These are phyloP conservation scores for Cetonia aurata DNA, from an alignment of 2,888 invertebrate genomes.

Conservation along the genomic window DNA sequence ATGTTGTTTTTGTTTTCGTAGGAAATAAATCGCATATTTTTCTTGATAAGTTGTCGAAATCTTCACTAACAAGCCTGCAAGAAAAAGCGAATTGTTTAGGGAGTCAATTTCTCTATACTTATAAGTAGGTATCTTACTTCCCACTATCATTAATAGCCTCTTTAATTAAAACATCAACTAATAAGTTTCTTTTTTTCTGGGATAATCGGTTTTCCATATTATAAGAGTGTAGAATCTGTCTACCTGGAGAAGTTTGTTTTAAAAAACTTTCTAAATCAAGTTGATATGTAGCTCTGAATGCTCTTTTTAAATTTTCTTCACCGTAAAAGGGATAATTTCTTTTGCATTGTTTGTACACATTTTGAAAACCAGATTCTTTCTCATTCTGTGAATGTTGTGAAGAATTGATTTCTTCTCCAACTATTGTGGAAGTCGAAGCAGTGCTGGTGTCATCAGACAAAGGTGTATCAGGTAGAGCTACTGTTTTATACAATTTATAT, in stretches of 20 bases:
- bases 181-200: conserved; percentile 6
- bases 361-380: not conserved
- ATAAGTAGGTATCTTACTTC: not conserved
- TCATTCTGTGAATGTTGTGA: not conserved
- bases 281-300: not conserved
- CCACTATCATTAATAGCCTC: conserved; percentile 24
- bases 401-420: not conserved
- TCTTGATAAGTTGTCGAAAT: conserved; percentile 5
- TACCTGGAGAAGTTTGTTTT: no score
- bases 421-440: not conserved
- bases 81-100: no score
- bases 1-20: no score
- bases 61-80: not conserved
- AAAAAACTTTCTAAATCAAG: not conserved
- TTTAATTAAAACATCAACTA: conserved; percentile 7
- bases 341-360: not conserved
- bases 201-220: not conserved
- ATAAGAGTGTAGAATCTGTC: no score
- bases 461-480: not conserved
- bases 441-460: not conserved
- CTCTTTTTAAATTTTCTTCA: conserved; percentile 2
- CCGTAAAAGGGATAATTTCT: not conserved
- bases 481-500: not conserved
- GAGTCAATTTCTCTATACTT: no score
- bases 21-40: conserved; percentile 24